These are phyloP conservation scores for Micromussa lordhowensis DNA, from an alignment of 92 coral and sea anemone species.

Conservation along the genomic window DNA sequence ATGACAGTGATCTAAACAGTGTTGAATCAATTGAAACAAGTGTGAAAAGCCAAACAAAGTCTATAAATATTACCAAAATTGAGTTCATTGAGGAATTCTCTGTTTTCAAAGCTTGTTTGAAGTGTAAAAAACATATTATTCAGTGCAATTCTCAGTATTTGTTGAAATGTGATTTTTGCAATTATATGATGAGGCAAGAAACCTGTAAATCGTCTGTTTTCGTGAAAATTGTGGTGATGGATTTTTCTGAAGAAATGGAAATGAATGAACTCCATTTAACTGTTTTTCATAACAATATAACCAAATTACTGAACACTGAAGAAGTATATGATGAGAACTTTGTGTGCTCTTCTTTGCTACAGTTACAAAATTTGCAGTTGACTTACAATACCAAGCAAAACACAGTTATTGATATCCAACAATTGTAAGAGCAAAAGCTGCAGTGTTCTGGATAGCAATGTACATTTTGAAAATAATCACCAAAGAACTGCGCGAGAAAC, in stretches of 20 bases:
- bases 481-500: no score
- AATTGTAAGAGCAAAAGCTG: no score
- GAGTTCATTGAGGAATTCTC: background rate
- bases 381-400: background rate
- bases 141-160: background rate
- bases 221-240: background rate
- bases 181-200: background rate
- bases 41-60: background rate
- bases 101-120: background rate
- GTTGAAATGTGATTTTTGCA: constrained; percentile 3
- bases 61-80: constrained; percentile 2
- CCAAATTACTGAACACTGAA: background rate
- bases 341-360: background rate
- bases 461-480: no score
- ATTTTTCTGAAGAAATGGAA: background rate
- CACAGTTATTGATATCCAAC: background rate
- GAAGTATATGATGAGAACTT: background rate
- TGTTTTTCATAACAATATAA: background rate
- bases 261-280: background rate
- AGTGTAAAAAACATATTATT: constrained; percentile 6
- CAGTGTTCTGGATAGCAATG: no score
- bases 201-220: background rate
- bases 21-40: background rate
- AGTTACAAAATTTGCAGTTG: background rate
- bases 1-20: background rate